Base-by-base conservation (phyloP, 2,888 invertebrate species). In the Apomyelois bistriatella region DNA sequence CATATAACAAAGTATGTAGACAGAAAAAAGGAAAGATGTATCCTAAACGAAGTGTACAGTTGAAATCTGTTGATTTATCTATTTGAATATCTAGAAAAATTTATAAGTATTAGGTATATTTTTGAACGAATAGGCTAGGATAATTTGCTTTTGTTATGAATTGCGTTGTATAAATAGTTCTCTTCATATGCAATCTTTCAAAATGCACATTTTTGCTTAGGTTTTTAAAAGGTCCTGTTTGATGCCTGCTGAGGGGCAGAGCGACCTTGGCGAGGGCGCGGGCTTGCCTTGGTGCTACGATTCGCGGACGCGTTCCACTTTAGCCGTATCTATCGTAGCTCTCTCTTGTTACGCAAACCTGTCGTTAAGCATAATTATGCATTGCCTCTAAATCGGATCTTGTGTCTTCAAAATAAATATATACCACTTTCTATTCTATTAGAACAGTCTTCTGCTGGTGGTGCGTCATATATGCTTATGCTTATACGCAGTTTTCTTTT, bases 311-410 rank as follows among this genome's bases (percentile, higher is more conserved):
- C 79, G 86, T 86, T 86, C 89, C 67, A 88, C 87, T 88, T 87
- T 77, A 71, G 74, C 74, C 72, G 57, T 57, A 46, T 32, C 46
- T 46, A 46, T 46, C 46, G 56, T 76, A 82, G 83, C 88, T 89
- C 88, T 89, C 88, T 89, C 88, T 88, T 84, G 81, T 89, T 89
- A 87, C 89, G 89, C 88, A 89, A 89, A 87, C 80, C 74, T 80
- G 81, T 76, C 85, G 85, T 88, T 86, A 87, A 86, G 87, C 82
- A 83, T 86, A 82, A 22, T 86, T 88, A 88, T 84, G 86, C 77
- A 81, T 77, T 79, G 76, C 76, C 71, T 82, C 78, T 66, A 77
- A 83, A 81, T 82, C 72, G 77, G 76, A 79, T 75, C 77, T 75
- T 71, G 70, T 67, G 68, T 69, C 22, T 22, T 22, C n/a, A n/a